A percentile compares a stretch with the other conserved stretches of the same genome.
Conservation (phyloP, 2,797 vertebrate species). For the Ateles fusciceps region DNA sequence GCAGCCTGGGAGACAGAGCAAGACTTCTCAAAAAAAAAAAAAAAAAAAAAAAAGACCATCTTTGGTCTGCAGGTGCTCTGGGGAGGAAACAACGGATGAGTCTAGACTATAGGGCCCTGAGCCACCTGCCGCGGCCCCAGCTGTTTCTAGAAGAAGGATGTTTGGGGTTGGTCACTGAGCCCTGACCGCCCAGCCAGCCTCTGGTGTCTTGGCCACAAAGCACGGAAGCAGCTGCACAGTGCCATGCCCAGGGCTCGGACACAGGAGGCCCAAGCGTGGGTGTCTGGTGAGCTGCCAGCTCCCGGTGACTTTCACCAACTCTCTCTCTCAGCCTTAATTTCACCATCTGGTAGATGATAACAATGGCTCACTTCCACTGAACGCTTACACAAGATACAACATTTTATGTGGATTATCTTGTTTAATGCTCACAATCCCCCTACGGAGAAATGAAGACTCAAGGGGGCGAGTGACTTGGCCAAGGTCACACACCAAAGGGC, state of each 20-base stretch:
- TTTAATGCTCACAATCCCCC: neutral
- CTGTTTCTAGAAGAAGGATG: neutral
- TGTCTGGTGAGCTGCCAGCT: neutral
- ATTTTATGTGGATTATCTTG: neutral
- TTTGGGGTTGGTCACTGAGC: neutral
- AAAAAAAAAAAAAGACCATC: neutral
- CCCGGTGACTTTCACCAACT: neutral
- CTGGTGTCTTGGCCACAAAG: neutral
- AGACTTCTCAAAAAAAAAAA: no score
- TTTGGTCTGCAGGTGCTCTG: neutral
- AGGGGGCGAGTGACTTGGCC: neutral
- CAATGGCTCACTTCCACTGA: neutral
- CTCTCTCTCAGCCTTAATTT: neutral
- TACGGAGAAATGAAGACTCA: neutral
- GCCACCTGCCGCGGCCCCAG: neutral
- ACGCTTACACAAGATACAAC: neutral
- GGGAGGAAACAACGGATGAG: neutral
- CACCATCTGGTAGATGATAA: neutral
- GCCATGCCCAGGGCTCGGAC: neutral
- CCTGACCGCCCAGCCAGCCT: neutral
- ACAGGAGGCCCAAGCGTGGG: neutral
- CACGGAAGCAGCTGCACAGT: neutral
- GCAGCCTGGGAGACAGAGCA: no score
- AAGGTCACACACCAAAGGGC: neutral
- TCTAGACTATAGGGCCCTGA: neutral